Conservation (phyloP, 2,113 vertebrate genomes). For the Sciurus niger region DNA sequence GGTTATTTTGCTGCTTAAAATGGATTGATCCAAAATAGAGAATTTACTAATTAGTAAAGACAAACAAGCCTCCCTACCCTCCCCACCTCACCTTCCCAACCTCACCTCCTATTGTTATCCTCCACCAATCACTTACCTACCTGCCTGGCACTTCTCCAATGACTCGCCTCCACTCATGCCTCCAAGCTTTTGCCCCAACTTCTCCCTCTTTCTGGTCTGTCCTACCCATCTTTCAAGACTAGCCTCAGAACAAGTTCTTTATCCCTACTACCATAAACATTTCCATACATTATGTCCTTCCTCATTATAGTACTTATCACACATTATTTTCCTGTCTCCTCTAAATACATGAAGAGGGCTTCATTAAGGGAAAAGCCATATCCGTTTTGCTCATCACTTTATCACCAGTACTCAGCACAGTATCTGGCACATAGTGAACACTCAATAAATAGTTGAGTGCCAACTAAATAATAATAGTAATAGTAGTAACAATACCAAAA, state of each 20-base stretch:
- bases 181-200: neutral
- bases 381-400: neutral
- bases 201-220: neutral
- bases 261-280: neutral
- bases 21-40: neutral
- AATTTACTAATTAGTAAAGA: neutral
- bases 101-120: neutral
- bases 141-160: neutral
- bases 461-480: neutral
- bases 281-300: neutral
- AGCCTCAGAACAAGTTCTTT: neutral
- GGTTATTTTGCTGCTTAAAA: neutral
- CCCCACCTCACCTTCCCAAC: neutral
- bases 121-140: neutral
- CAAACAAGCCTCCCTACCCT: neutral
- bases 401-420: neutral
- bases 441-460: neutral
- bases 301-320: neutral
- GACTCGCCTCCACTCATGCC: neutral
- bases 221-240: neutral
- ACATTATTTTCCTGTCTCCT: slow-evolving; percentile 12
- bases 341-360: neutral
- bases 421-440: neutral
- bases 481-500: neutral
- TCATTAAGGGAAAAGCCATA: neutral